Base-by-base conservation (phyloP, 1,140 invertebrate genomes). In the Ips typographus region DNA sequence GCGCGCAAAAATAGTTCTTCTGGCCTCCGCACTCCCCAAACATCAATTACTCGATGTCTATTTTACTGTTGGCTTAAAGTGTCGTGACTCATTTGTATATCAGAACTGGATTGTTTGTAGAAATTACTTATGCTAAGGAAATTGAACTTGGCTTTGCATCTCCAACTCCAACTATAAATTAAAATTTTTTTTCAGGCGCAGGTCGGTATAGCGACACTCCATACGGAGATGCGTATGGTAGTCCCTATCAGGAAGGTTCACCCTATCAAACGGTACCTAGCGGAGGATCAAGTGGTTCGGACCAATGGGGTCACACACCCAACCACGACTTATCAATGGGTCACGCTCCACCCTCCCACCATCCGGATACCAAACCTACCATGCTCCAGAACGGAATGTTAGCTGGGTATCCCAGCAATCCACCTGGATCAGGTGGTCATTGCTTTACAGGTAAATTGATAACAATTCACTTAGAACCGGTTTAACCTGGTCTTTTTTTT, bases 191-290 rank as follows among this genome's bases (percentile, higher is more conserved):
- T 77, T 76, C 69, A 78, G 79, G 82, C 77, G 61, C 79, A 84
- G 86, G 83, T 76, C 85, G 89, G 76, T 87, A 85, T 73, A 87
- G 88, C 70, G 89, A 92, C 53, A 84, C 84, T 2, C 51, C 68
- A 4, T 91, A 91, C 77, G 79, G 83, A 5, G 81, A 80, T 59
- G 78, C 83, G 56, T 90, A 89, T 76, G 84, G 83, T 43, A 91
- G 90, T 77, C 85, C 87, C 6, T 92, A 91, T 75, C 78, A 82
- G 62, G 91, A 94, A 73, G 84, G 86, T 52, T 85, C 87, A 70
- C 85, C 89, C 60, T 95, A 93, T 80, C 92, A 93, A 82, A 90
- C 91, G 67, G 94, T 95, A 74, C 92, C 93, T 22, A 89, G 86
- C 52, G 87, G 87, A 73, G 85, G 84, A n/a, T 83, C 84, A 71